Evolutionary conservation across 1,140 invertebrate species (phyloP).

Genomic region (Sitophilus oryzae): DNA sequence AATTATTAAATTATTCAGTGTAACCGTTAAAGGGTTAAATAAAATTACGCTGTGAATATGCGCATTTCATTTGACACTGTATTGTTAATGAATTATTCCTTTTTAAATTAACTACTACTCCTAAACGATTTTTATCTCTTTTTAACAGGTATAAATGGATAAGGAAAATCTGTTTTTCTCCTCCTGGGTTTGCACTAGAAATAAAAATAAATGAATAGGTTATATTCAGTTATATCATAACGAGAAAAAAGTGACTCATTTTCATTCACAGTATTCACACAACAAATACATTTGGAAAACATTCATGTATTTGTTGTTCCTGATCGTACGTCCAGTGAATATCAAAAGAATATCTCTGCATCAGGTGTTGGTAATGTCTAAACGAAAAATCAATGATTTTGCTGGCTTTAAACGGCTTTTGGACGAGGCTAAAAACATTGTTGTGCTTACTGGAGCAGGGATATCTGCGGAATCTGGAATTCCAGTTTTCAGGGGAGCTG

Average conservation of each 20-base stretch:
- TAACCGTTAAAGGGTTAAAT: no score
- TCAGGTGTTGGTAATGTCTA: constrained; percentile 8
- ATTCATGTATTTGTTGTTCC: not conserved
- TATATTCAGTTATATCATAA: no score
- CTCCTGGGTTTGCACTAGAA: not conserved
- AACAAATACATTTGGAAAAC: not conserved
- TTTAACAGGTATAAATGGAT: not conserved
- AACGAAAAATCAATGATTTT: constrained; percentile 31
- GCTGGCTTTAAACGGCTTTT: constrained; percentile 52
- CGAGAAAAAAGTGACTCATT: not conserved
- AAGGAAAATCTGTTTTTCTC: not conserved
- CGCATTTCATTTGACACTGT: no score
- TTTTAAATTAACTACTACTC: not conserved
- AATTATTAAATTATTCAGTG: no score
- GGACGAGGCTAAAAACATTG: constrained; percentile 52
- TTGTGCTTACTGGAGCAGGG: constrained; percentile 71
- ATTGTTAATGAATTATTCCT: no score
- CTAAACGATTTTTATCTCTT: not conserved
- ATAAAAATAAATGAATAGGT: not conserved
- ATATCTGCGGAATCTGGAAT: constrained; percentile 77
- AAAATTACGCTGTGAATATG: no score
- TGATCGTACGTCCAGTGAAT: not conserved
- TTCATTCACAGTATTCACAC: not conserved
- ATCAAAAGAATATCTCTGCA: not conserved
- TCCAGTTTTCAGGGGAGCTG: constrained; percentile 72